Percentiles rank a stretch among this genome's conserved stretches.
Conservation (phyloP, 2,113 vertebrate genomes). For the Tragelaphus strepsiceros region DNA sequence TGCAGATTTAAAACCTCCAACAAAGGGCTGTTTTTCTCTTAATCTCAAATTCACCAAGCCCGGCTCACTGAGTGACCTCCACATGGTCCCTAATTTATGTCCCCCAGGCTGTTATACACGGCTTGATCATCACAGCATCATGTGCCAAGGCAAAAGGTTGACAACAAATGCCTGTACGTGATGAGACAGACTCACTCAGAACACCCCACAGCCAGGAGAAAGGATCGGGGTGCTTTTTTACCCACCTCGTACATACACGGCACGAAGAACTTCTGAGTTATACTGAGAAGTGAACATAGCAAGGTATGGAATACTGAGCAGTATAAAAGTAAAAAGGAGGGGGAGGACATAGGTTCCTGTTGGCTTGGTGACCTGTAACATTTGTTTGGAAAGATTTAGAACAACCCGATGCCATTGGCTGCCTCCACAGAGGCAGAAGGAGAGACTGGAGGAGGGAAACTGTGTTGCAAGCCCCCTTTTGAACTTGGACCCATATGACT, state of each 20-base stretch:
- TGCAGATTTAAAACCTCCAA: background rate
- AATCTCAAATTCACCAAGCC: background rate
- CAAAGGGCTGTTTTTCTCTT: background rate
- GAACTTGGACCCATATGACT: background rate
- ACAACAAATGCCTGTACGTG: rapidly evolving
- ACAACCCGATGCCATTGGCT: background rate
- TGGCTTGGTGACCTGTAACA: background rate
- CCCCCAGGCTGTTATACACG: rapidly evolving
- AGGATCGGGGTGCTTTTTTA: background rate
- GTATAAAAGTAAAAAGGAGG: background rate
- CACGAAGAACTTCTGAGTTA: rapidly evolving
- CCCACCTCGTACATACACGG: rapidly evolving
- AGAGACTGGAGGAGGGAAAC: background rate
- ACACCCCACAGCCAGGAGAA: rapidly evolving
- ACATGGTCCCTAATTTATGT: rapidly evolving
- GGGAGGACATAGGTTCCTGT: rapidly evolving
- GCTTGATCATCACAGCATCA: background rate
- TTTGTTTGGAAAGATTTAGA: background rate
- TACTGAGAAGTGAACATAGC: no score
- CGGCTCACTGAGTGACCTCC: background rate
- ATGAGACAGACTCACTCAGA: rapidly evolving
- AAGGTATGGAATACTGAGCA: background rate
- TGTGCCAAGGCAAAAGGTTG: rapidly evolving
- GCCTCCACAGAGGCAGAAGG: background rate
- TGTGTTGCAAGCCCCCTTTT: background rate